phyloP scores from a whole-genome alignment of 2,797 vertebrate species.

The Catharus ustulatus region DNA sequence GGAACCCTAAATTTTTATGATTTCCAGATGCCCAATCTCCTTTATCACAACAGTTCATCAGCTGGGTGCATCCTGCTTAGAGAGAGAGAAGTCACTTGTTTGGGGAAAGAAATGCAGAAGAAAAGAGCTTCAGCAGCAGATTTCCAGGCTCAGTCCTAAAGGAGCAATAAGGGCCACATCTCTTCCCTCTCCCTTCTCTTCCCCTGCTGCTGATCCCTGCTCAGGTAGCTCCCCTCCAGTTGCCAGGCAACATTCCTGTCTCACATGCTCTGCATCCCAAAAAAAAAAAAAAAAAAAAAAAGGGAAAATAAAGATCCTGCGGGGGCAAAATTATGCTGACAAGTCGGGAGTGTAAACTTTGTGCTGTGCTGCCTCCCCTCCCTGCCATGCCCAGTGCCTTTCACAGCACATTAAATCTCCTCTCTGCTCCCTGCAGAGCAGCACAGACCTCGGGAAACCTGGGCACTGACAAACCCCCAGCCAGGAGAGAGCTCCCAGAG shows the following conservation, averaged over 20 bases:
- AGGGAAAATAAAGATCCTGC: background rate
- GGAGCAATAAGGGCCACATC: background rate
- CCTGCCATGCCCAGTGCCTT: conserved; percentile 73
- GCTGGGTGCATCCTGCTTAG: background rate
- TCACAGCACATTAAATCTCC: conserved; percentile 73
- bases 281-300: background rate
- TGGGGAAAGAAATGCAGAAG: background rate
- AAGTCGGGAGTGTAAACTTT: conserved; percentile 67
- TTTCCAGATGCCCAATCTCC: background rate
- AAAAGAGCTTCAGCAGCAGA: background rate
- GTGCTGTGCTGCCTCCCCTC: background rate
- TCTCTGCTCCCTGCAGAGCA: conserved; percentile 51
- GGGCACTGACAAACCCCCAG: background rate
- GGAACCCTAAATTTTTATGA: background rate
- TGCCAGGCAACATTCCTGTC: conserved; percentile 69
- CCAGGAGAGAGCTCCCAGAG: background rate
- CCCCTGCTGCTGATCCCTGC: background rate
- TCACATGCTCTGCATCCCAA: conserved; percentile 10
- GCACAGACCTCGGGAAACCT: conserved; percentile 55
- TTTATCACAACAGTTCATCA: background rate
- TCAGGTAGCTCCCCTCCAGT: conserved; percentile 62
- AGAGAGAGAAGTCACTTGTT: background rate
- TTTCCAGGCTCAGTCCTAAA: background rate
- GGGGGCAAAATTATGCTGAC: conserved; percentile 56
- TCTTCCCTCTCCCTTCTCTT: background rate